phyloP scores from a whole-genome alignment of 2,113 vertebrate genomes.

The Pangasianodon hypophthalmus region DNA sequence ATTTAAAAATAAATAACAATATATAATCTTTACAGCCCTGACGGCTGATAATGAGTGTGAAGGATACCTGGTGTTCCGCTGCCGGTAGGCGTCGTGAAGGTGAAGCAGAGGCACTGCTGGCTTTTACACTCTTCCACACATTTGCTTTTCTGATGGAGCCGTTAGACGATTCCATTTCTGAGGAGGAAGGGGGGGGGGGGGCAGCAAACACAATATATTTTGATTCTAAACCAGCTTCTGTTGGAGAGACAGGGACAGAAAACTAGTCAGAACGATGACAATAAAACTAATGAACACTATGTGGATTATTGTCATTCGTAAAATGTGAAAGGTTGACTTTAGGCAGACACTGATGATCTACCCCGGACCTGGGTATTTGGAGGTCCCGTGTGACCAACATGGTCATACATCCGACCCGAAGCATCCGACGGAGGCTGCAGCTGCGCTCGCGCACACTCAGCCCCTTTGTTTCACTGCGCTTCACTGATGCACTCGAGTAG shows the following conservation, averaged over 20 bases:
- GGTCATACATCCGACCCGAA: slow-evolving; percentile 59
- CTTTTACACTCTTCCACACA: slow-evolving; percentile 77
- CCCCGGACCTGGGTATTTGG: slow-evolving; percentile 1
- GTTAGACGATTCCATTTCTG: slow-evolving; percentile 56
- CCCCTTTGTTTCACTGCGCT: slow-evolving; percentile 62
- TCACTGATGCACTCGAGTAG: slow-evolving; percentile 64
- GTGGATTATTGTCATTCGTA: not conserved
- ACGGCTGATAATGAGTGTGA: not conserved
- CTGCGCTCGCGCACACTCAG: slow-evolving; percentile 64
- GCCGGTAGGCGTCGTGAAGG: slow-evolving; percentile 79
- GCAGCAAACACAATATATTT: not conserved
- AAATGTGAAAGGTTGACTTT: not conserved
- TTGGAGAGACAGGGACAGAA: not conserved
- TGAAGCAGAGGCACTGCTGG: slow-evolving; percentile 75
- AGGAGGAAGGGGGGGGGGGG: slow-evolving; percentile 5
- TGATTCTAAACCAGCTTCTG: not conserved
- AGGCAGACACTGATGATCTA: not conserved
- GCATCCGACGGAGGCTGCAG: slow-evolving; percentile 59
- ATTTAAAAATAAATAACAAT: not conserved
- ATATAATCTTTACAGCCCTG: not conserved
- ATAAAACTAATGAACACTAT: not conserved
- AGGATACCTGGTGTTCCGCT: slow-evolving; percentile 79
- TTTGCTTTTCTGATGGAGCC: slow-evolving; percentile 74
- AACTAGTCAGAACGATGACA: not conserved
- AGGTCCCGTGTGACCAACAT: slow-evolving; percentile 61